Evolutionary conservation across 2,888 invertebrate species (phyloP).

Genomic region (Laothoe populi): DNA sequence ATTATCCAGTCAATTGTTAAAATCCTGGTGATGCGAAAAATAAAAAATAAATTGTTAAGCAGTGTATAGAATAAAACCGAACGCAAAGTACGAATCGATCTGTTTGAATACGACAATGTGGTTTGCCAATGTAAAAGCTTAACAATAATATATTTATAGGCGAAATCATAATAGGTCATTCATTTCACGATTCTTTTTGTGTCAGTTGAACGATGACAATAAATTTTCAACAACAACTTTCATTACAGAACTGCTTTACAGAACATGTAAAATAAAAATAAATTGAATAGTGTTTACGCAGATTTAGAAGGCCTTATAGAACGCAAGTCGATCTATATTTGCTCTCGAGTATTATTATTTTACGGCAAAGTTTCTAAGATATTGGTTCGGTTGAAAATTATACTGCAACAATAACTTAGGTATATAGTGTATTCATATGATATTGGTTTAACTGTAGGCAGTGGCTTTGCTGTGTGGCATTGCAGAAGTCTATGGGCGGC

Average conservation of each 20-base stretch:
- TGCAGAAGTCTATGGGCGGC: no score
- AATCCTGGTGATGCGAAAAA: not conserved
- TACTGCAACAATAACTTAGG: not conserved
- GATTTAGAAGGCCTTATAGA: not conserved
- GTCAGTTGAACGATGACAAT: not conserved
- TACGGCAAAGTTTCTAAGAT: not conserved
- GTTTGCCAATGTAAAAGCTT: not conserved
- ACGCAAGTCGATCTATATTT: not conserved
- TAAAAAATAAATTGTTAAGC: not conserved
- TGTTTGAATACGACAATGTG: constrained; percentile 4
- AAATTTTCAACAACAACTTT: not conserved
- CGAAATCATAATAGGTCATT: constrained; percentile 12
- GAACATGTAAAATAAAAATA: not conserved
- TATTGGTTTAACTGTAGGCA: no score
- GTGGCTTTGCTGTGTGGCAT: no score
- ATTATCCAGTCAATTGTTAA: not conserved
- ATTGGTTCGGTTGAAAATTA: not conserved
- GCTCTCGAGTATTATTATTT: not conserved
- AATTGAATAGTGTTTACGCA: not conserved
- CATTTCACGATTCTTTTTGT: constrained; percentile 16
- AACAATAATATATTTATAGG: constrained; percentile 8
- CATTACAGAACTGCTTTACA: not conserved
- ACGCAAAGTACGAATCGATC: not conserved
- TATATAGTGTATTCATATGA: no score
- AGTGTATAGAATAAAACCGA: not conserved